These are phyloP conservation scores for Clarias magur DNA, from an alignment of 2,113 vertebrate species.

Conservation along the genomic window DNA sequence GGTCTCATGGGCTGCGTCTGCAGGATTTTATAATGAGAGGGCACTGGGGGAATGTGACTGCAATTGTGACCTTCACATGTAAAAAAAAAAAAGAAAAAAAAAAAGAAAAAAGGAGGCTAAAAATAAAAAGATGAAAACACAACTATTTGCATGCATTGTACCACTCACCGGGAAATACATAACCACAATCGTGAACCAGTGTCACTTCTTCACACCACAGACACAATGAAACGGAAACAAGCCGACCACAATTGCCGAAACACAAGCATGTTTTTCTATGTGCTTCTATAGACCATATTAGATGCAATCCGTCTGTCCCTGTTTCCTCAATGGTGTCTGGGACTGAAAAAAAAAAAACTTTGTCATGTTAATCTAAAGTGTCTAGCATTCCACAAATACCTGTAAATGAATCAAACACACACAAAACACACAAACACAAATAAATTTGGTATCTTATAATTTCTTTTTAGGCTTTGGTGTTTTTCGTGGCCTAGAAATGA, in stretches of 20 bases:
- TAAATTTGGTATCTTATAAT: not conserved
- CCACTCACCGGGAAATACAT: slow-evolving; percentile 23
- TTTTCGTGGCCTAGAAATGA: not conserved
- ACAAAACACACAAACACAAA: not conserved
- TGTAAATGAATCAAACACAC: not conserved
- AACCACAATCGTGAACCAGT: slow-evolving; percentile 21
- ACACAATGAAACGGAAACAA: not conserved
- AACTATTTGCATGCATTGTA: slow-evolving; percentile 40
- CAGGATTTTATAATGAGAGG: slow-evolving; percentile 27
- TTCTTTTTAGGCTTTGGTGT: not conserved
- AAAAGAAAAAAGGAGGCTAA: slow-evolving; percentile 20
- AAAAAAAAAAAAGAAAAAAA: not conserved
- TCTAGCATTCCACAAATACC: not conserved
- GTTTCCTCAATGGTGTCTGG: not conserved
- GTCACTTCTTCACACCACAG: slow-evolving; percentile 25
- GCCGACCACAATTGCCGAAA: too few relatives aligned
- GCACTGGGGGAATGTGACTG: slow-evolving; percentile 37
- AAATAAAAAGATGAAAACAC: slow-evolving; percentile 9
- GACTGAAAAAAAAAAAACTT: not conserved
- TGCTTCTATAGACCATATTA: not conserved
- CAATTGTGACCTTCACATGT: slow-evolving; percentile 40
- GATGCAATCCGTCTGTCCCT: not conserved
- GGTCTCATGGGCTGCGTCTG: slow-evolving; percentile 47
- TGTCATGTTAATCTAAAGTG: not conserved
- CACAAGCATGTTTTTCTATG: slow-evolving; percentile 13